Percentiles rank a stretch among this genome's conserved stretches.
phyloP scores from a whole-genome alignment of 2,797 vertebrate species.

The Eptatretus atami region DNA sequence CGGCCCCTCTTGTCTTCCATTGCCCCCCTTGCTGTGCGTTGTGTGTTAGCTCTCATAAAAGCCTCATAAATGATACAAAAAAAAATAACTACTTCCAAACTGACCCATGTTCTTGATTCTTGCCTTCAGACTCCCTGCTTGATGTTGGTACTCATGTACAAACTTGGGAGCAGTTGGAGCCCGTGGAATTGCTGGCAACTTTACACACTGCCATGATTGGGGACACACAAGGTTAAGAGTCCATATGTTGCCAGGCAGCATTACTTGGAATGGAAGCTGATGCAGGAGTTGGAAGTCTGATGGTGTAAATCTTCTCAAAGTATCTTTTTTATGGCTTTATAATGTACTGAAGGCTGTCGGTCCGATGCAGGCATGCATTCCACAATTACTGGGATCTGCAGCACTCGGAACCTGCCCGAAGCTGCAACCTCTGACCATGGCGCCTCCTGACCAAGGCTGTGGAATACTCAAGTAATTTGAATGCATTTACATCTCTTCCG shows the following conservation, averaged over 20 bases:
- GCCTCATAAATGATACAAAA: too few relatives aligned
- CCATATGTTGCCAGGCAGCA: neutral
- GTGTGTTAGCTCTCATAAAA: too few relatives aligned
- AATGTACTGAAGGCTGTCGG: too few relatives aligned
- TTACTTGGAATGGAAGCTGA: neutral
- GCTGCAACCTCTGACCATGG: slow-evolving; percentile 31
- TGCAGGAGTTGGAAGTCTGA: neutral
- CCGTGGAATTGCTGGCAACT: slow-evolving; percentile 24
- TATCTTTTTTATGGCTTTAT: slow-evolving; percentile 9
- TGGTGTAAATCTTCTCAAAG: neutral
- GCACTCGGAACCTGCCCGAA: slow-evolving; percentile 28
- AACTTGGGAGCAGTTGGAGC: slow-evolving; percentile 31
- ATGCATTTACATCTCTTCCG: neutral
- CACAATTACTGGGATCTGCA: slow-evolving; percentile 46
- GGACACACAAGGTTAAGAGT: slow-evolving; percentile 47
- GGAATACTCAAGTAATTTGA: slow-evolving; percentile 54
- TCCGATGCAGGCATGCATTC: slow-evolving; percentile 34
- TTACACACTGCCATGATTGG: slow-evolving; percentile 37
- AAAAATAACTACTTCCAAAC: too few relatives aligned
- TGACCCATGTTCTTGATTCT: slow-evolving; percentile 2
- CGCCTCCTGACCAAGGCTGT: slow-evolving; percentile 45
- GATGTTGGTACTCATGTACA: slow-evolving; percentile 46
- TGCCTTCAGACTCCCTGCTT: slow-evolving; percentile 40
- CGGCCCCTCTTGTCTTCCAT: too few relatives aligned
- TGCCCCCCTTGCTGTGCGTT: too few relatives aligned